These are phyloP conservation scores for Lateolabrax maculatus DNA, from an alignment of 2,797 vertebrate species.

Conservation along the genomic window DNA sequence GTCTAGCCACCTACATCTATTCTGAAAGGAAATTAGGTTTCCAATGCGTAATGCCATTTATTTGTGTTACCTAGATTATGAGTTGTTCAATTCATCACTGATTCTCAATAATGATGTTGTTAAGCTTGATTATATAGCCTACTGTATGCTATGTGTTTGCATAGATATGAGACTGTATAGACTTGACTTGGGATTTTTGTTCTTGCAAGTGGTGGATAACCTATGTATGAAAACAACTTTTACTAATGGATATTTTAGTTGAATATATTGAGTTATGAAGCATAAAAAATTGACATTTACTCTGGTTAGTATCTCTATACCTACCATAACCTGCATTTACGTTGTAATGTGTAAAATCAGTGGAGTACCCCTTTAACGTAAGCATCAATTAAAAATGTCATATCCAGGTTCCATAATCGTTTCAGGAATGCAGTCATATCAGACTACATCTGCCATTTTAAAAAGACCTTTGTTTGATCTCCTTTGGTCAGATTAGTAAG, in stretches of 20 bases:
- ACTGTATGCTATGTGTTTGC: background rate
- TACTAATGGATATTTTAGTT: constrained; percentile 13
- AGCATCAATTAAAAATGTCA: background rate
- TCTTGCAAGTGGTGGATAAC: background rate
- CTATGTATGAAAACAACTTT: background rate
- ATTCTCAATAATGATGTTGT: too few relatives aligned
- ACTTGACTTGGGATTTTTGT: background rate
- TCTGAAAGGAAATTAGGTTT: too few relatives aligned
- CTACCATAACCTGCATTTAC: too few relatives aligned
- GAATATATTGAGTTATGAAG: background rate
- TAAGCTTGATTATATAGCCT: too few relatives aligned
- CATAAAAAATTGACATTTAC: too few relatives aligned
- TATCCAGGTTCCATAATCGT: background rate
- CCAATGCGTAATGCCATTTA: too few relatives aligned
- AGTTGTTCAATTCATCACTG: background rate
- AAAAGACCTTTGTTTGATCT: background rate
- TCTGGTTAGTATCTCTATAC: too few relatives aligned
- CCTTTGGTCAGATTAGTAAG: background rate
- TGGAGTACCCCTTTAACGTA: background rate
- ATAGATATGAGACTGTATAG: background rate
- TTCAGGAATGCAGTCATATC: background rate
- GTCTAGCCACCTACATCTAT: background rate
- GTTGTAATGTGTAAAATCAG: too few relatives aligned
- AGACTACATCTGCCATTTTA: background rate
- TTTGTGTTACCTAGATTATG: background rate